Conservation (phyloP, 2,797 vertebrate species). For the Pseudomugil gertrudae region DNA sequence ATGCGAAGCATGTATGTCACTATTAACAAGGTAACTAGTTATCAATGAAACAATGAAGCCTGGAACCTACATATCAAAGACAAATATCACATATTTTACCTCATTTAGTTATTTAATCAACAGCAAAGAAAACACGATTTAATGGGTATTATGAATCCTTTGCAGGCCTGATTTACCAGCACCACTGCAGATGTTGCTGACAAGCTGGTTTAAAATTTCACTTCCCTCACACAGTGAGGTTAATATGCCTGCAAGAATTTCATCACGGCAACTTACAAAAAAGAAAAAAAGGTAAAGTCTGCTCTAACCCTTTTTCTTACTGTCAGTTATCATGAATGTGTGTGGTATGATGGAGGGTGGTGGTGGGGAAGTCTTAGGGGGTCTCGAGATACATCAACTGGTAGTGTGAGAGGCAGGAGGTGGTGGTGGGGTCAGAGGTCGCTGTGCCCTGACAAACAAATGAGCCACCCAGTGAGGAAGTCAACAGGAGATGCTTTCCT, state of each 20-base stretch:
- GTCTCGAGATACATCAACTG: slow-evolving; percentile 57
- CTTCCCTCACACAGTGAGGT: slow-evolving; percentile 15
- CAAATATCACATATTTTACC: background rate
- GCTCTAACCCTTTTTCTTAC: slow-evolving; percentile 48
- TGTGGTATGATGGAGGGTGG: background rate
- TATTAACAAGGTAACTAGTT: background rate
- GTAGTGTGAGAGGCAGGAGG: slow-evolving; percentile 48
- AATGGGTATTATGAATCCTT: background rate
- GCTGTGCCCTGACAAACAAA: slow-evolving; percentile 70
- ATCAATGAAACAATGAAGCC: background rate
- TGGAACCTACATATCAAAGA: background rate
- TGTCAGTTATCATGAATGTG: slow-evolving; percentile 20
- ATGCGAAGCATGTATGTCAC: background rate
- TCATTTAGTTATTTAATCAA: background rate
- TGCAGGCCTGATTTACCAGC: background rate
- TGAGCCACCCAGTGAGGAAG: slow-evolving; percentile 71
- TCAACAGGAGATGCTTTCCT: slow-evolving; percentile 72
- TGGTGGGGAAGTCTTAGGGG: slow-evolving; percentile 16
- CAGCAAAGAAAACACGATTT: background rate
- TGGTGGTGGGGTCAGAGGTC: slow-evolving; percentile 71
- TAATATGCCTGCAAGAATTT: slow-evolving; percentile 15
- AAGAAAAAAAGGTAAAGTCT: slow-evolving; percentile 15
- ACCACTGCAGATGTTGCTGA: slow-evolving; percentile 6
- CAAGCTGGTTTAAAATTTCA: background rate
- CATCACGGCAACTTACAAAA: slow-evolving; percentile 16